These are phyloP conservation scores for Vipera latastei DNA, from an alignment of 2,797 vertebrate species.

Conservation along the genomic window DNA sequence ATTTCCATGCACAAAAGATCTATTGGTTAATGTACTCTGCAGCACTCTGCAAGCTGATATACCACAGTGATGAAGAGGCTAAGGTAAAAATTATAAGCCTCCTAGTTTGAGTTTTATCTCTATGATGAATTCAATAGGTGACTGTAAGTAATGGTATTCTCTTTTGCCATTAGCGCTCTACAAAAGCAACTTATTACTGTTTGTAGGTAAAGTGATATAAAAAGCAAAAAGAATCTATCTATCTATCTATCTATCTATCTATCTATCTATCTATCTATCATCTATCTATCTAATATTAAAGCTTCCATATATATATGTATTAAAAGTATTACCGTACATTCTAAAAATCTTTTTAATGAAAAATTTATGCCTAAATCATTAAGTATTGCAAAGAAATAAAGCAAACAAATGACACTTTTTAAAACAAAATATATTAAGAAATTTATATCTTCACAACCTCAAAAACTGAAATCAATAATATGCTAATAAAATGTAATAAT, in stretches of 20 bases:
- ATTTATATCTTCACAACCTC: neutral
- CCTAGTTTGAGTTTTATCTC: neutral
- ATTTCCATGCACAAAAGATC: neutral
- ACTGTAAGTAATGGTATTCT: neutral
- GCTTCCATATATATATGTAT: neutral
- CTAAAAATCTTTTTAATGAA: neutral
- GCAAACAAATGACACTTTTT: neutral
- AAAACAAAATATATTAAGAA: neutral
- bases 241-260: too few relatives aligned
- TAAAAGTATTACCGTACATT: neutral
- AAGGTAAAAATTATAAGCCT: neutral
- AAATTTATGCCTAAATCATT: neutral
- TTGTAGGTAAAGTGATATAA: too few relatives aligned
- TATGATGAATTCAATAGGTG: neutral
- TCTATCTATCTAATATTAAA: too few relatives aligned
- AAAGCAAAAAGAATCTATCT: too few relatives aligned
- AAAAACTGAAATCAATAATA: neutral
- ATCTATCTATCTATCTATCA: too few relatives aligned
- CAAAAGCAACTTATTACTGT: too few relatives aligned
- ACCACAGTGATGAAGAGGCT: neutral
- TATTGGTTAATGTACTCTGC: neutral
- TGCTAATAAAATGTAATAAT: neutral
- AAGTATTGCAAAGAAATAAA: neutral
- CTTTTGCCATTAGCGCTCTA: neutral
- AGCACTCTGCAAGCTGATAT: neutral